phyloP scores from a whole-genome alignment of 2,888 invertebrate species.

The Leptinotarsa haldemani region DNA sequence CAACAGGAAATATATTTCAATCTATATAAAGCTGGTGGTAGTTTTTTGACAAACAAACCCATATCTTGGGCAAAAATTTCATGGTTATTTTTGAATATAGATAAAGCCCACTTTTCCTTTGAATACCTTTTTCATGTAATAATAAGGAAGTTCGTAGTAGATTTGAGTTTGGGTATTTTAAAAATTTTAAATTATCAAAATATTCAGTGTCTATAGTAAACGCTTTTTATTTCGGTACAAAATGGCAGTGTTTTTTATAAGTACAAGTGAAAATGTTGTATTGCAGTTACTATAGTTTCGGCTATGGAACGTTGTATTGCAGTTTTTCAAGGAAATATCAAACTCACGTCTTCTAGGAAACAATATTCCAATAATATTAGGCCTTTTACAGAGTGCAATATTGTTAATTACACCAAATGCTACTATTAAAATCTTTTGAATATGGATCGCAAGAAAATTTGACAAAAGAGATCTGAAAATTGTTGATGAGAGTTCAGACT shows the following conservation, averaged over 20 bases:
- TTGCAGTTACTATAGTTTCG: slow-evolving; percentile 21
- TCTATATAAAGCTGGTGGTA: slow-evolving; percentile 40
- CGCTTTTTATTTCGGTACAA: slow-evolving; percentile 3
- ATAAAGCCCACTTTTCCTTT: slow-evolving; percentile 2
- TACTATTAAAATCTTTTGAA: background rate
- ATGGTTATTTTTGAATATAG: background rate
- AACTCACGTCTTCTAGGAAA: slow-evolving; percentile 5
- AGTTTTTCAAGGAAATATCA: slow-evolving; percentile 3
- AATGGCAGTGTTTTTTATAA: slow-evolving; percentile 19
- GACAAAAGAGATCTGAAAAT: background rate
- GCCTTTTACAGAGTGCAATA: background rate
- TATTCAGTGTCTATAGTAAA: slow-evolving; percentile 2
- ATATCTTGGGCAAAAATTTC: background rate
- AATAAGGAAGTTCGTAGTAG: background rate
- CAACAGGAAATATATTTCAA: slow-evolving; percentile 42
- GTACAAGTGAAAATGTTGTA: slow-evolving; percentile 2
- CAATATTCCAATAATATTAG: background rate
- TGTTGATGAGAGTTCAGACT: background rate
- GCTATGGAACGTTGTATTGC: slow-evolving; percentile 2
- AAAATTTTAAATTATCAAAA: slow-evolving; percentile 18
- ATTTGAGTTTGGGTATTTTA: slow-evolving; percentile 20
- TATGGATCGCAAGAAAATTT: background rate
- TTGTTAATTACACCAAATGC: background rate
- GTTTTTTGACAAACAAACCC: background rate
- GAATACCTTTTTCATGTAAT: slow-evolving; percentile 5